Base-by-base conservation (phyloP, 2,113 vertebrate species). In the Hyla sarda region DNA sequence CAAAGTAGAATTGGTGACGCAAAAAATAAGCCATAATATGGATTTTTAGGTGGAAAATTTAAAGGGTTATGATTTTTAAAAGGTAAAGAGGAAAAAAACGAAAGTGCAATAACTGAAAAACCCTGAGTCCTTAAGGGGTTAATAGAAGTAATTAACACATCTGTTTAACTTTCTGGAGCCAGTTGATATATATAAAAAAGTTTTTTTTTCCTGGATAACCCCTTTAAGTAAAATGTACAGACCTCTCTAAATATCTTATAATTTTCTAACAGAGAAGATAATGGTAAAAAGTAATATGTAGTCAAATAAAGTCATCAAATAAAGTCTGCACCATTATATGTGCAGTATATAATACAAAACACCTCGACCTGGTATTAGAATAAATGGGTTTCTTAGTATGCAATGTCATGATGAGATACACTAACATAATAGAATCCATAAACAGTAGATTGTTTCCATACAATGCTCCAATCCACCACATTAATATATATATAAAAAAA, bases 371-470 rank as follows among this genome's bases (percentile, higher is more conserved):
- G 19, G 67, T 32, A 37, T 71, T 9, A 34, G 5, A 69, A 69
- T 32, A 32, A 32, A 69, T 34, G 19, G 30, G 7, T 34, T 69
- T 69, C 7, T 17, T 17, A 19, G n/a, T 21, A 54, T 54, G 25
- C 50, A 77, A 54, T 76, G 25, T 19, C 73, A 76, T 48, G 17
- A 73, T 75, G 48, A 77, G 30, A 32, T 52, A 54, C 48, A 34
- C 25, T 32, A 34, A 54, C 11, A 28, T 19, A 32, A 32, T 4
- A 16, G 16, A 77, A 77, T 77, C 25, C 50, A 52, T 50, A 77
- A 50, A 28, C 14, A 3, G 48, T 28, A 54, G 5, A 77, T 50
- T 30, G 19, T 69, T 21, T 28, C n/a, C 25, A 30, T 54, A 52
- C 25, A 32, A 54, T 3, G 48, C 50, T 30, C 28, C 48, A 25